A percentile compares a stretch with the other conserved stretches of the same genome.
Conservation (phyloP, 2,113 vertebrate genomes). For the Dromaius novaehollandiae region DNA sequence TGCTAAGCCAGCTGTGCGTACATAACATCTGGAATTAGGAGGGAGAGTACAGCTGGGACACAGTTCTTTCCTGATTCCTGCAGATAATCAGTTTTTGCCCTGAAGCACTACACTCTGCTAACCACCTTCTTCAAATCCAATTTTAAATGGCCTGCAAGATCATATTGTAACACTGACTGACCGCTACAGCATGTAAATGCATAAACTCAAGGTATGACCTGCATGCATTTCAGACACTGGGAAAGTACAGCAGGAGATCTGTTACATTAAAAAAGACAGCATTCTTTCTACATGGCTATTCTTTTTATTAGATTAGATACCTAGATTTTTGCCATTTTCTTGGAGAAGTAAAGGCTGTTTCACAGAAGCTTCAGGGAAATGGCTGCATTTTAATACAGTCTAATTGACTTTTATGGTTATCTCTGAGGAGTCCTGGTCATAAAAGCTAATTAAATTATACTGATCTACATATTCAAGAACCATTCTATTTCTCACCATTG, state of each 20-base stretch:
- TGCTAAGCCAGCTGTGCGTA: slow-evolving; percentile 24
- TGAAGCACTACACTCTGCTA: slow-evolving; percentile 17
- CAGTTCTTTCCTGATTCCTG: slow-evolving; percentile 9
- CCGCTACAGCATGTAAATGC: background rate
- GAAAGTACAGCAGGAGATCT: background rate
- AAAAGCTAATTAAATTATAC: slow-evolving; percentile 81
- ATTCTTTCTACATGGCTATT: background rate
- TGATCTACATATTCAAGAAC: slow-evolving; percentile 76
- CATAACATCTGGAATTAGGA: slow-evolving; percentile 26
- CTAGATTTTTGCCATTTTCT: background rate
- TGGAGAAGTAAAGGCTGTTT: slow-evolving; percentile 35
- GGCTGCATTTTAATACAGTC: slow-evolving; percentile 70
- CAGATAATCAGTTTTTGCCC: slow-evolving; percentile 28
- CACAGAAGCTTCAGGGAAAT: slow-evolving; percentile 64
- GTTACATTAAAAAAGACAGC: background rate
- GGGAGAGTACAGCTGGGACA: slow-evolving; percentile 5
- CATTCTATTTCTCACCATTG: slow-evolving; percentile 43
- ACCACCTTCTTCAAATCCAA: slow-evolving; percentile 38
- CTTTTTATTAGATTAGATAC: slow-evolving; percentile 17
- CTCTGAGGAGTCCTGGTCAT: slow-evolving; percentile 72
- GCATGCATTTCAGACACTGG: background rate
- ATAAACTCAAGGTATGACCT: background rate
- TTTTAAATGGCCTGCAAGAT: background rate
- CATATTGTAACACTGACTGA: background rate
- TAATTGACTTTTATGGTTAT: slow-evolving; percentile 75